Evolutionary conservation across 2,113 vertebrate genomes (phyloP).

Genomic region (Neoarius graeffei): DNA sequence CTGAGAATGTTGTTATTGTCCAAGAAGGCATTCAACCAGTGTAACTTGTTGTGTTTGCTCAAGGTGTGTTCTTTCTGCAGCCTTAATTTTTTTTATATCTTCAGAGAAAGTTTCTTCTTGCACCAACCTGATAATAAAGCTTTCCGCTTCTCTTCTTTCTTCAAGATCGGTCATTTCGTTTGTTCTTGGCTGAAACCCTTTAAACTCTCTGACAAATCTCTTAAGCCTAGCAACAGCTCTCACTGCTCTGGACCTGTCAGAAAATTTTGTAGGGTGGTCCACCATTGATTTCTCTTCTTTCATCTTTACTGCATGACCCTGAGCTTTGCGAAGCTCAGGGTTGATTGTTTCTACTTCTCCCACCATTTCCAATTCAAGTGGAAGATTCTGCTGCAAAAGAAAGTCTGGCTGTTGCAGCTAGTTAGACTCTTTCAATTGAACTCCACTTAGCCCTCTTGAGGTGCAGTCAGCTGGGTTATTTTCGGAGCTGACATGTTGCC

Average conservation of each 20-base stretch:
- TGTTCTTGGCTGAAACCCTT: conserved; percentile 34
- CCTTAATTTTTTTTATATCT: conserved; percentile 14
- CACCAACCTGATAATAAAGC: conserved; percentile 37
- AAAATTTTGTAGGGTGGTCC: conserved; percentile 34
- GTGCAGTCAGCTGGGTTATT: conserved; percentile 15
- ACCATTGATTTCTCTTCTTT: conserved; percentile 14
- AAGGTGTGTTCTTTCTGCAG: neutral
- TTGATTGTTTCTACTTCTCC: conserved; percentile 21
- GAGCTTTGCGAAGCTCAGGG: conserved; percentile 25
- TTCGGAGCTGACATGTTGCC: conserved; percentile 35
- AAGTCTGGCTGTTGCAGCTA: conserved; percentile 16
- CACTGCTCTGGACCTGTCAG: conserved; percentile 37
- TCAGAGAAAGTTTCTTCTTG: conserved; percentile 35
- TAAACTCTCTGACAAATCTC: conserved; percentile 45
- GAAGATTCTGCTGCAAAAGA: conserved; percentile 8
- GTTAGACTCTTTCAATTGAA: conserved; percentile 30
- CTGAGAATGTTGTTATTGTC: conserved; percentile 33
- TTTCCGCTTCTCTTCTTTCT: conserved; percentile 41
- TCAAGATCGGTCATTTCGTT: conserved; percentile 20
- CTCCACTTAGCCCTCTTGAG: conserved; percentile 25
- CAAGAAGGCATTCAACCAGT: conserved; percentile 33
- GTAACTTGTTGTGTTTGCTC: neutral
- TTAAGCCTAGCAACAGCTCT: conserved; percentile 31
- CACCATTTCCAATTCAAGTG: conserved; percentile 22
- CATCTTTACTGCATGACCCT: neutral